Conservation (phyloP, 2,888 invertebrate species). For the Plebejus argus region DNA sequence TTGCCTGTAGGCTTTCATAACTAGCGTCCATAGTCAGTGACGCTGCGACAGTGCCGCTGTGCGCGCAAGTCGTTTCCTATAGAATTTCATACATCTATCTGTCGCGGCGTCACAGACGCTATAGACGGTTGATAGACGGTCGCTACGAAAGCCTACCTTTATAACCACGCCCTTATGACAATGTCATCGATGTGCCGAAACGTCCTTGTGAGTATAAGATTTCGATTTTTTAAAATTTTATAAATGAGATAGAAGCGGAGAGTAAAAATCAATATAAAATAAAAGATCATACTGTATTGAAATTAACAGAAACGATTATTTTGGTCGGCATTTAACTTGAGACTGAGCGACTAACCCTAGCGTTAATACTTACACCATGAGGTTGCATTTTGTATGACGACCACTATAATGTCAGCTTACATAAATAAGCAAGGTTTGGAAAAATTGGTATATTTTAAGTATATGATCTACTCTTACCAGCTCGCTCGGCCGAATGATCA, state of each 20-base stretch:
- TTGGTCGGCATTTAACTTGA: constrained; percentile 31
- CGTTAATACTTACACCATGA: constrained; percentile 4
- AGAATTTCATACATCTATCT: no score
- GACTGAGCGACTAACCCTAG: constrained; percentile 26
- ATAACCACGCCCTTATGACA: no score
- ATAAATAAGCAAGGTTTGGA: not conserved
- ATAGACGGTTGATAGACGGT: no score
- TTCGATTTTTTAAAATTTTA: not conserved
- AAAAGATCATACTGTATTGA: constrained; percentile 10
- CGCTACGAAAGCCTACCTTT: no score
- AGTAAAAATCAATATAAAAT: not conserved
- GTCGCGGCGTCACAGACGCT: no score
- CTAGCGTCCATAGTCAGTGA: no score
- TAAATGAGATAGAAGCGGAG: not conserved
- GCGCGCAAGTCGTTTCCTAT: no score
- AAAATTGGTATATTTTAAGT: not conserved
- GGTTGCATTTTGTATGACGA: constrained; percentile 15
- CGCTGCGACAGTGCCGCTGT: no score
- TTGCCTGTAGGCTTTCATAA: no score
- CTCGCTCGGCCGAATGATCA: no score
- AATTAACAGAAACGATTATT: constrained; percentile 5
- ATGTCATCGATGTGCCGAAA: no score
- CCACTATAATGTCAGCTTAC: constrained; percentile 10
- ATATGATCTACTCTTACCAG: not conserved
- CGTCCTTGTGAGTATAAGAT: not conserved